phyloP scores from a whole-genome alignment of 2,113 vertebrate genomes.

The Gobius niger region DNA sequence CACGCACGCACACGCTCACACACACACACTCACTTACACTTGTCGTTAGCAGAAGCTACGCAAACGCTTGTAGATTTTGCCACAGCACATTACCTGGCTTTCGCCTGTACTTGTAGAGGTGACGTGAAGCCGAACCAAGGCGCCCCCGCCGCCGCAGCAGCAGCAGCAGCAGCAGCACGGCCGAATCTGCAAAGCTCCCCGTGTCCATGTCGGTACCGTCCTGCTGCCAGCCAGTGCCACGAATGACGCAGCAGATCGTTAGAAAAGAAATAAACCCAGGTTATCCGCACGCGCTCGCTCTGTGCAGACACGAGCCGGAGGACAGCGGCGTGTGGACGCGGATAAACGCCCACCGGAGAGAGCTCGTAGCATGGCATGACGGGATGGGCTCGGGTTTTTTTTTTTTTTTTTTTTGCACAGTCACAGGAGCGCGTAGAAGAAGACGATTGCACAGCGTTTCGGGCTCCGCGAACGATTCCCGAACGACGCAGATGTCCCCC shows the following conservation, averaged over 20 bases:
- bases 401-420: conserved; percentile 54
- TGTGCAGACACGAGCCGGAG: neutral
- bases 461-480: conserved; percentile 19
- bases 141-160: too few species aligned
- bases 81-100: neutral
- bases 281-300: neutral
- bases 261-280: conserved; percentile 16
- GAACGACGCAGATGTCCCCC: conserved; percentile 22
- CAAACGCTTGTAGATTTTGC: too few species aligned
- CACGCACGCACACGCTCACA: neutral
- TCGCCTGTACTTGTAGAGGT: conserved; percentile 34
- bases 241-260: conserved; percentile 63
- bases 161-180: neutral
- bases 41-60: neutral
- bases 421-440: conserved; percentile 45
- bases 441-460: conserved; percentile 51
- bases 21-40: neutral
- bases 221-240: conserved; percentile 5
- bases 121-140: conserved; percentile 36
- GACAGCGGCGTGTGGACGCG: conserved; percentile 7
- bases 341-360: conserved; percentile 41
- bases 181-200: conserved; percentile 42
- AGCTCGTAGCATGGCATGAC: conserved; percentile 37
- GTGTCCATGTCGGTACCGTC: conserved; percentile 42
- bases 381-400: conserved; percentile 28